These are phyloP conservation scores for Meloidogyne chitwoodi DNA, from an alignment of 1,140 invertebrate species.

Conservation along the genomic window DNA sequence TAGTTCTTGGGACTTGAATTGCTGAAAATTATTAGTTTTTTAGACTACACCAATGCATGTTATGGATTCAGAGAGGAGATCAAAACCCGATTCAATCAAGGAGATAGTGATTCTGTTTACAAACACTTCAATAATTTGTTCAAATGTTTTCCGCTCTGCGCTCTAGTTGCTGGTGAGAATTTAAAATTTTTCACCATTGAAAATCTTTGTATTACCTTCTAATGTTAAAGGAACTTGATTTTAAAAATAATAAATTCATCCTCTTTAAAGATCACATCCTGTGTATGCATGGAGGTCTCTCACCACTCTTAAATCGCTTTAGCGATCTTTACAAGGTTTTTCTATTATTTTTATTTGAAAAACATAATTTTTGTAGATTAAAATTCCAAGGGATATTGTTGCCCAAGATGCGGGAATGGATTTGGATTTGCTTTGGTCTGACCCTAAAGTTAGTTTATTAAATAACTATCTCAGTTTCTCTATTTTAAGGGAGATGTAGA, in stretches of 20 bases:
- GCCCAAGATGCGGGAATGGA: not conserved
- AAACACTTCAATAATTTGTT: not conserved
- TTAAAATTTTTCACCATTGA: not conserved
- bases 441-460: not conserved
- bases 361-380: not conserved
- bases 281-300: constrained; percentile 12
- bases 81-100: not conserved
- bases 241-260: no score
- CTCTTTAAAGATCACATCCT: constrained; percentile 3
- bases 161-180: not conserved
- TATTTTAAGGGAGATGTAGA: not conserved
- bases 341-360: not conserved
- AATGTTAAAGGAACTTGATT: no score
- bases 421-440: constrained; percentile 3
- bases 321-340: not conserved
- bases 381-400: not conserved
- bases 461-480: not conserved
- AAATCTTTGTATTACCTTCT: no score
- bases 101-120: not conserved
- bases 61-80: not conserved
- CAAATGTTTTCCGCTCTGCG: not conserved
- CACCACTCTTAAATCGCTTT: not conserved
- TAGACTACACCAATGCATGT: not conserved
- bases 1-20: not conserved
- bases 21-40: not conserved